Conservation (phyloP, 2,113 vertebrate genomes). For the Syngnathus scovelli region DNA sequence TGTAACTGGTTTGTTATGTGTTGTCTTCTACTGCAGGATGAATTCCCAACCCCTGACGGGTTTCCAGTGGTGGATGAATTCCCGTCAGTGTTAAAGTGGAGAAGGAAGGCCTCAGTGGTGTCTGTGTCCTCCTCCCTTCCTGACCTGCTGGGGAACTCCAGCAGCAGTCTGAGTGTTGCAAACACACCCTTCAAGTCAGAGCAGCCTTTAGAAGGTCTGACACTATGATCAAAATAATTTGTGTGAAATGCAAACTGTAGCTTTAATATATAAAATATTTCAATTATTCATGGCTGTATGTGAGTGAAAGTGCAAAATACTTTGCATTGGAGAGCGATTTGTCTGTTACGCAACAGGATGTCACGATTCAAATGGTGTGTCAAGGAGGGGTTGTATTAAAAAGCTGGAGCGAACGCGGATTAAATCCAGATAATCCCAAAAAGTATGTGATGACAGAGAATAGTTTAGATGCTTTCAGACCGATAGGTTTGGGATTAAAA, state of each 20-base stretch:
- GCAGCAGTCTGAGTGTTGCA: slow-evolving; percentile 72
- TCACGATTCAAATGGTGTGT: slow-evolving; percentile 50
- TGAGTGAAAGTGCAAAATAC: slow-evolving; percentile 6
- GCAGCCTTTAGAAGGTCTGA: slow-evolving; percentile 71
- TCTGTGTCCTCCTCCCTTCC: slow-evolving; percentile 80
- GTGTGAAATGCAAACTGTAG: neutral
- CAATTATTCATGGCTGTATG: neutral
- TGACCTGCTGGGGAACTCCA: slow-evolving; percentile 76
- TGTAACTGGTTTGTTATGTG: neutral
- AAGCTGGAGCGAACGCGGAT: slow-evolving; percentile 41
- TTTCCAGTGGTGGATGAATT: slow-evolving; percentile 76
- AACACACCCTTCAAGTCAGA: slow-evolving; percentile 76
- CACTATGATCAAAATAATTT: neutral
- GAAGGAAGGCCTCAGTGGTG: slow-evolving; percentile 77
- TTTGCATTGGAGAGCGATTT: slow-evolving; percentile 18
- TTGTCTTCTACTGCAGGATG: slow-evolving; percentile 49
- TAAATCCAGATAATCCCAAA: slow-evolving; percentile 47
- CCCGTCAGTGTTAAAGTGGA: slow-evolving; percentile 81
- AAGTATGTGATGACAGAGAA: slow-evolving; percentile 33
- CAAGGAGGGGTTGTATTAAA: slow-evolving; percentile 41
- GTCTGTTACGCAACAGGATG: slow-evolving; percentile 48
- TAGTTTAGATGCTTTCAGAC: neutral
- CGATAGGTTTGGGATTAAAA: neutral
- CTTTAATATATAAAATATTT: neutral
- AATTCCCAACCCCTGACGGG: slow-evolving; percentile 71